Evolutionary conservation across 2,113 vertebrate species (phyloP), one percentile per base, ranked within the genome.

Genomic region (Recurvirostra avosetta): DNA sequence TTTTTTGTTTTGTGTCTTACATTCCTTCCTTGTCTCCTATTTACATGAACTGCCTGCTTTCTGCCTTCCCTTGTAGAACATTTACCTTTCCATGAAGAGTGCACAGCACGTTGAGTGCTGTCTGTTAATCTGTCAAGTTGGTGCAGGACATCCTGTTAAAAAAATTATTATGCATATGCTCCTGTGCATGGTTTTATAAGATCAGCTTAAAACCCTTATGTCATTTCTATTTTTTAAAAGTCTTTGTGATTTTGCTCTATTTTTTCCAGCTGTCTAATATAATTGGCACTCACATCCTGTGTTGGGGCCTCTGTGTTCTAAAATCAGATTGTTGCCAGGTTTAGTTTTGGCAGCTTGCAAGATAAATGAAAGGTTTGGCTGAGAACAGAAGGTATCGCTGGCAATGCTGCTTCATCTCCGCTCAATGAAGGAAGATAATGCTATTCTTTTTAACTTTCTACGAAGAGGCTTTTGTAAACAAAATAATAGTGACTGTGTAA

Each of bases 331-430:
- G 75, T 86, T 92, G 77, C 90, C 88, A 94, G 71, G 72, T 96
- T 94, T 96, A 68, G 93, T 90, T 95, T 92, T 81, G 94, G 87
- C 90, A 96, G 71, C 53, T 55, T 86, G 34, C 21, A 84, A 79
- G 92, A 77, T 59, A 61, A 95, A 94, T 95, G 71, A 96, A 97
- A 97, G 90, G 22, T 81, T 88, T 97, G 66, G 68, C 67, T 94
- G 75, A 94, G 63, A 92, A 74, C 81, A 93, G 92, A 89, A 90
- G 38, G 85, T 70, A n/a, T 75, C 6, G 8, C 90, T 95, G 72
- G 73, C 96, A 79, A 26, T 71, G 91, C 80, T 90, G 53, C 66
- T 93, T 96, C 62, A 21, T 94, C 82, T 91, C 73, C 72, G 81
- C 72, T 95, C 80, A 49, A 40, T 58, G 63, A 95, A 82, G 77